Conservation (phyloP, 2,888 invertebrate genomes). For the Teleogryllus oceanicus region DNA sequence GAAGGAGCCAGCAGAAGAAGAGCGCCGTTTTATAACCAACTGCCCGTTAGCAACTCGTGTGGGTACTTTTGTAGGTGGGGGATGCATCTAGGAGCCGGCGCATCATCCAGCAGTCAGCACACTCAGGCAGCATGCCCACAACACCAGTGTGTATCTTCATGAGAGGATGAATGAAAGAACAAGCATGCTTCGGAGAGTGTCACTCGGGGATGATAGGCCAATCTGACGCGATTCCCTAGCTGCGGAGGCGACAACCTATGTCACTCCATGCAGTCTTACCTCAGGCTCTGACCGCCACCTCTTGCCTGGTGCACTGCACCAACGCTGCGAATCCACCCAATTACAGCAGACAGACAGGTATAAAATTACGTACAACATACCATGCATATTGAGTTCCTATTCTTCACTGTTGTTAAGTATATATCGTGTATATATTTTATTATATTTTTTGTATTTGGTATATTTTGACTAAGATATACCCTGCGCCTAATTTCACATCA, state of each 20-base stretch:
- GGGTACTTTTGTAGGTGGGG: constrained; percentile 18
- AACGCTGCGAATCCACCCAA: not conserved
- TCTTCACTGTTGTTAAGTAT: constrained; percentile 18
- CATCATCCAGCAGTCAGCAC: not conserved
- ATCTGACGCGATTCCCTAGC: constrained; percentile 11
- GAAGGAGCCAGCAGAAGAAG: constrained; percentile 18
- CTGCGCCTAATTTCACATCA: constrained; percentile 18
- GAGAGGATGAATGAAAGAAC: not conserved
- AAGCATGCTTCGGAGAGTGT: not conserved
- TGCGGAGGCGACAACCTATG: not conserved
- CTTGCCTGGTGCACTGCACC: not conserved
- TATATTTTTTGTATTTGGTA: constrained; percentile 18
- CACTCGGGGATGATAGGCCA: not conserved
- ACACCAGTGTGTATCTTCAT: not conserved
- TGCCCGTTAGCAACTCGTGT: constrained; percentile 3
- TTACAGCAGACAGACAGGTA: constrained; percentile 2
- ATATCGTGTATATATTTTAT: constrained; percentile 18
- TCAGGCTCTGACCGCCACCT: constrained; percentile 9
- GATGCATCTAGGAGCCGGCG: not conserved
- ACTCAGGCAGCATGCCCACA: too few relatives aligned
- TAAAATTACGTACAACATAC: constrained; percentile 8
- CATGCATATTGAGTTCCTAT: constrained; percentile 4
- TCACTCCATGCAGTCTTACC: not conserved
- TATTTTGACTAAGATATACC: constrained; percentile 11
- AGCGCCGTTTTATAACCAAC: not conserved